Base-by-base conservation (phyloP, 2,113 vertebrate genomes). In the Axis porcinus region DNA sequence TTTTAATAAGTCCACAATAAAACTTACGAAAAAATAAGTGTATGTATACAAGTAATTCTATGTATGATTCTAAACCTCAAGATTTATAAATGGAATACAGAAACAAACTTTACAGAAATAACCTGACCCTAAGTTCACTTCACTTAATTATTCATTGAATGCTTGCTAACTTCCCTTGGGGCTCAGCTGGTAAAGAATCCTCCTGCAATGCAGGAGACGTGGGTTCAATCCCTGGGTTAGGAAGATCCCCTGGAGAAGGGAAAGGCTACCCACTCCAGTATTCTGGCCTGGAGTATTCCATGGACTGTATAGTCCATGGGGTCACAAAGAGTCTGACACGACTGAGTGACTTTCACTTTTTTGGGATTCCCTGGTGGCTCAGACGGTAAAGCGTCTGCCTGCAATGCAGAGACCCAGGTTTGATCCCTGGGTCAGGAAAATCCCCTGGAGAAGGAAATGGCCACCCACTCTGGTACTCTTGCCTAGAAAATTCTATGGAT, bases 41-140 rank as follows among this genome's bases (percentile, higher is more conserved):
- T 76, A 76, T 43, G 40, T 76, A 43, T 43, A 43, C 36, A 90
- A 86, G 30, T 90, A 84, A 96, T 81, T 94, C 76, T 97, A 58
- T 55, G 16, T 40, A 91, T 89, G 33, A 82, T 16, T 89, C n/a
- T 86, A 95, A 86, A 64, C 25, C 21, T 23, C 58, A 90, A 67
- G 21, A 94, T 57, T 92, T 92, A 81, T 82, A 86, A 82, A 92
- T 79, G 30, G 54, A 86, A 89, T 54, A 90, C 16, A 76, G 6
- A 67, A 92, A 85, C 5, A 94, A 94, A 82, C 27, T 55, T 89
- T 54, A 87, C 54, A 93, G 30, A 90, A 92, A 94, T 52, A 88
- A 93, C 4, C 15, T 83, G 23, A 60, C 88, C 21, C 45, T 60
- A 81, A 89, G 16, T 94, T 91, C 6, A 27, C 78, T 57, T 89